Percentiles rank a stretch among this genome's conserved stretches.
Conservation (phyloP, 2,888 invertebrate genomes). For the Stramonita haemastoma region DNA sequence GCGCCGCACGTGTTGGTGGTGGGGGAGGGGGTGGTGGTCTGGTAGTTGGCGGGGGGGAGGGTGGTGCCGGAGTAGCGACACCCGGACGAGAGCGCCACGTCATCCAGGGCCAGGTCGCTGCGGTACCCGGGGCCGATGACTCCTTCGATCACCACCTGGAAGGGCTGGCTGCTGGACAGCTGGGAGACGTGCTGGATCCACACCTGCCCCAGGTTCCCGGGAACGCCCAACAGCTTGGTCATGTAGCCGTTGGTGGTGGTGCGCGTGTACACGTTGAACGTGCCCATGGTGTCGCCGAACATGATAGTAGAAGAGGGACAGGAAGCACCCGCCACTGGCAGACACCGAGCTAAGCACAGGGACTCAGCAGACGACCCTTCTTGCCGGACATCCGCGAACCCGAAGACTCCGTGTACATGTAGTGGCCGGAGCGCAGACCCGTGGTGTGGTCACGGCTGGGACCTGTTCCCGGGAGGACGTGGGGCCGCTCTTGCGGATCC, state of each 20-base stretch:
- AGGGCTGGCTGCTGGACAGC: constrained; percentile 56
- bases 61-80: constrained; percentile 59
- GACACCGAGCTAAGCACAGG: constrained; percentile 56
- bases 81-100: constrained; percentile 71
- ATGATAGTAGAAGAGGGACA: constrained; percentile 73
- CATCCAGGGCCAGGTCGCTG: constrained; percentile 74
- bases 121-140: constrained; percentile 56
- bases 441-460: constrained; percentile 68
- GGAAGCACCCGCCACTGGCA: constrained; percentile 57
- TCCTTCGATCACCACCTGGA: constrained; percentile 70
- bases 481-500: constrained; percentile 61
- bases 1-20: constrained; percentile 55
- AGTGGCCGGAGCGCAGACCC: constrained; percentile 65
- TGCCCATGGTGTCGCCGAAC: constrained; percentile 67
- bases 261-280: constrained; percentile 64
- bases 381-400: constrained; percentile 63
- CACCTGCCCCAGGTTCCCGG: constrained; percentile 59
- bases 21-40: constrained; percentile 56
- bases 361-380: constrained; percentile 72
- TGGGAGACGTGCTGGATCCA: constrained; percentile 66
- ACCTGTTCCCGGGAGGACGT: constrained; percentile 69
- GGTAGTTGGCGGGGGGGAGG: constrained; percentile 57
- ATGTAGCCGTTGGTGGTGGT: constrained; percentile 56
- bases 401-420: constrained; percentile 71
- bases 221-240: constrained; percentile 56